phyloP scores from a whole-genome alignment of 2,888 invertebrate species.

The Lasioglossum vierecki region DNA sequence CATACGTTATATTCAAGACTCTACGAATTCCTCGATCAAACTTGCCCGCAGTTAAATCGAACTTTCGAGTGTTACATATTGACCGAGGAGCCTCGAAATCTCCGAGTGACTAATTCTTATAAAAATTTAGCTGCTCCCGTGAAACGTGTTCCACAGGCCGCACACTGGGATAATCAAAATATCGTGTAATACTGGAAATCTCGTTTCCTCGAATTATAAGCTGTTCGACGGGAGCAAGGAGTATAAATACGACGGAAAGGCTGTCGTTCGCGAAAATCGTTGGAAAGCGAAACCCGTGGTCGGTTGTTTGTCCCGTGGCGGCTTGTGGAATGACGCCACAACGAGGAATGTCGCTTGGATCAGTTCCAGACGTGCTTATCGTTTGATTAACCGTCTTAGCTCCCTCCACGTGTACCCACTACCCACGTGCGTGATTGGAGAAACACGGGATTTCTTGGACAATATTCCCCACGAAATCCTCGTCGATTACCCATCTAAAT shows the following conservation, averaged over 20 bases:
- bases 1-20: neutral
- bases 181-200: neutral
- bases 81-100: neutral
- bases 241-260: neutral
- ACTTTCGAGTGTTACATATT: neutral
- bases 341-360: constrained; percentile 59
- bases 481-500: constrained; percentile 59
- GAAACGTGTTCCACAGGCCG: neutral
- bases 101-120: neutral
- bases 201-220: neutral
- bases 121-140: neutral
- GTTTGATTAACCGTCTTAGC: constrained; percentile 68
- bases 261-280: constrained; percentile 1
- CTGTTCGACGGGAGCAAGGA: neutral
- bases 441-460: constrained; percentile 48
- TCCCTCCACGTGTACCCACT: constrained; percentile 50
- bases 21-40: neutral
- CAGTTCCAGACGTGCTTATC: constrained; percentile 70
- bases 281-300: constrained; percentile 27
- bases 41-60: neutral
- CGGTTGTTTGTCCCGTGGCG: constrained; percentile 30
- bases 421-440: constrained; percentile 50
- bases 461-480: constrained; percentile 47
- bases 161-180: neutral
- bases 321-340: constrained; percentile 46